phyloP scores from a whole-genome alignment of 1,140 invertebrate species.

The Oreohelix idahoensis region DNA sequence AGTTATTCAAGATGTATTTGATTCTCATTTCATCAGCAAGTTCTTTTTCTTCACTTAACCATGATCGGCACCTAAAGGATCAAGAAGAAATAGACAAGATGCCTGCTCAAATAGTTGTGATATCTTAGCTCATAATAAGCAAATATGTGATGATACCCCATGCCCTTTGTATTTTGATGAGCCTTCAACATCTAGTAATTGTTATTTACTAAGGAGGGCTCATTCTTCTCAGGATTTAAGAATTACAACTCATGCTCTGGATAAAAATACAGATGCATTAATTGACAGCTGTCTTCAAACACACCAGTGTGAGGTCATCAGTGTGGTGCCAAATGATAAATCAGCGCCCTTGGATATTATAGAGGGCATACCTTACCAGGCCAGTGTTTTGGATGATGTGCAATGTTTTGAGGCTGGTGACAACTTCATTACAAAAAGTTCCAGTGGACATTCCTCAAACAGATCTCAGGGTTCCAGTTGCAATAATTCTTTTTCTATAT shows the following conservation, averaged over 20 bases:
- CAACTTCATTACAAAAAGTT: background rate
- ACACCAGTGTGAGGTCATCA: background rate
- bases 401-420: background rate
- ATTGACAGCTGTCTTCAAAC: background rate
- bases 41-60: background rate
- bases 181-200: background rate
- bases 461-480: conserved; percentile 8
- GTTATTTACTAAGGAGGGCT: background rate
- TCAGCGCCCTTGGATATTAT: background rate
- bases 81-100: background rate
- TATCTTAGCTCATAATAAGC: background rate
- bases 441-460: background rate
- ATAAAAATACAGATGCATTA: background rate
- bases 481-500: background rate
- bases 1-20: background rate
- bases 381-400: background rate
- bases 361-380: background rate
- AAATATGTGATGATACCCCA: background rate
- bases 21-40: background rate
- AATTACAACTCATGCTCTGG: background rate
- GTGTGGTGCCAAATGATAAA: background rate
- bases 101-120: conserved; percentile 7
- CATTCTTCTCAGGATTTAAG: background rate
- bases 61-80: background rate
- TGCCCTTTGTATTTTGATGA: background rate